phyloP scores from a whole-genome alignment of 2,888 invertebrate species.

The Pyrrhosoma nymphula region DNA sequence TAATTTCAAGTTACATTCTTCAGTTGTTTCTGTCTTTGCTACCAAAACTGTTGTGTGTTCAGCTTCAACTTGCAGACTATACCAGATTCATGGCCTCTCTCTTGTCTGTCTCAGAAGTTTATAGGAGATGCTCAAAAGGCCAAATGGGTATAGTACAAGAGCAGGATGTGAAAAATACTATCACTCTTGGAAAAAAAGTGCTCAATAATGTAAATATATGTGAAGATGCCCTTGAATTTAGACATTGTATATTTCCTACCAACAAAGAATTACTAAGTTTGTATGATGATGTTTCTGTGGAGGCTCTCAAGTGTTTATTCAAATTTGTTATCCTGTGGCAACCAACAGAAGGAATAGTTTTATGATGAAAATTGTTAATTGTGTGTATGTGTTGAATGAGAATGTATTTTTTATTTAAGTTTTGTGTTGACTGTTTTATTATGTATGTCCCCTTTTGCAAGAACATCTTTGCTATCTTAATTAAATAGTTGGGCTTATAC shows the following conservation, averaged over 20 bases:
- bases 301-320: not conserved
- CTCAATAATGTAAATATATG: conserved; percentile 48
- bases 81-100: not conserved
- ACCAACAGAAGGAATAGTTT: not conserved
- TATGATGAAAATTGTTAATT: not conserved
- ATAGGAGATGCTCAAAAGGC: not conserved
- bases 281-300: not conserved
- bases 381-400: not conserved
- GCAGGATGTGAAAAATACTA: not conserved
- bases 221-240: conserved; percentile 40
- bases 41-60: conserved; percentile 29
- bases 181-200: conserved; percentile 25
- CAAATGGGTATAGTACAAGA: not conserved
- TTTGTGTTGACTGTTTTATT: not conserved
- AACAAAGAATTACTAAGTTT: not conserved
- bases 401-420: not conserved
- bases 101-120: not conserved
- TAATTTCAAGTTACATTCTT: not conserved
- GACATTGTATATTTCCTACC: not conserved
- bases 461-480: too few relatives aligned
- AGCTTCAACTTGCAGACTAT: not conserved
- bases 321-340: not conserved
- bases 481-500: too few relatives aligned
- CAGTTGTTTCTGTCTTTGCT: not conserved
- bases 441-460: not conserved